phyloP scores from a whole-genome alignment of 2,888 invertebrate species.

The Meganola albula region DNA sequence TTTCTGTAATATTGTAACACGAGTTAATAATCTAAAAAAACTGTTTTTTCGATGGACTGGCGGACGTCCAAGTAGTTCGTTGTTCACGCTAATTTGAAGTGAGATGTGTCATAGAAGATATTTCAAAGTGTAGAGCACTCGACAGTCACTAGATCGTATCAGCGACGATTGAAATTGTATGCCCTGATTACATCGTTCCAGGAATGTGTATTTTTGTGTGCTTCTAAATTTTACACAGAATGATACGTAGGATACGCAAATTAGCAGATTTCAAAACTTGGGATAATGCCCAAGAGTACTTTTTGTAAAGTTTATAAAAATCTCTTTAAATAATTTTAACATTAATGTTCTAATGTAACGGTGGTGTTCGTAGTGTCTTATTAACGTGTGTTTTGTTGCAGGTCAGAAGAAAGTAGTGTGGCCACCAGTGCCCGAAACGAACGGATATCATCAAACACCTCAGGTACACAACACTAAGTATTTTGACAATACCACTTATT shows the following conservation, averaged over 20 bases:
- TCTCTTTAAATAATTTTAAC: no score
- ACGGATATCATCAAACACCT: conserved; percentile 78
- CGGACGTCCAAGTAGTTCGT: conserved; percentile 54
- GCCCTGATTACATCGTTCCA: conserved; percentile 30
- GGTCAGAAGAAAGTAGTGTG: conserved; percentile 92
- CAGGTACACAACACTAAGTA: conserved; percentile 75
- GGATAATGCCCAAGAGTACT: no score
- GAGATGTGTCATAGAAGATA: conserved; percentile 66
- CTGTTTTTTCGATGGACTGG: conserved; percentile 57
- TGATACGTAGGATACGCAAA: no score
- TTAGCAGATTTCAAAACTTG: no score
- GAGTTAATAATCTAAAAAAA: conserved; percentile 35
- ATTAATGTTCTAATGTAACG: no score
- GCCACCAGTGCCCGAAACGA: conserved; percentile 87
- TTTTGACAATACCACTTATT: background rate
- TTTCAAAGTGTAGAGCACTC: conserved; percentile 48
- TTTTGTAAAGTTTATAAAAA: no score
- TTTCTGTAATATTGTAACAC: conserved; percentile 24
- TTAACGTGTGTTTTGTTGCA: conserved; percentile 61
- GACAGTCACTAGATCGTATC: conserved; percentile 42
- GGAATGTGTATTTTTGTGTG: conserved; percentile 26
- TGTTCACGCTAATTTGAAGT: conserved; percentile 61
- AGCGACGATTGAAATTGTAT: conserved; percentile 36
- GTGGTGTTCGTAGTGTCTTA: no score
- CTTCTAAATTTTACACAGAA: no score